Evolutionary conservation across 2,888 invertebrate species (phyloP).

Genomic region (Hyposoter didymator): DNA sequence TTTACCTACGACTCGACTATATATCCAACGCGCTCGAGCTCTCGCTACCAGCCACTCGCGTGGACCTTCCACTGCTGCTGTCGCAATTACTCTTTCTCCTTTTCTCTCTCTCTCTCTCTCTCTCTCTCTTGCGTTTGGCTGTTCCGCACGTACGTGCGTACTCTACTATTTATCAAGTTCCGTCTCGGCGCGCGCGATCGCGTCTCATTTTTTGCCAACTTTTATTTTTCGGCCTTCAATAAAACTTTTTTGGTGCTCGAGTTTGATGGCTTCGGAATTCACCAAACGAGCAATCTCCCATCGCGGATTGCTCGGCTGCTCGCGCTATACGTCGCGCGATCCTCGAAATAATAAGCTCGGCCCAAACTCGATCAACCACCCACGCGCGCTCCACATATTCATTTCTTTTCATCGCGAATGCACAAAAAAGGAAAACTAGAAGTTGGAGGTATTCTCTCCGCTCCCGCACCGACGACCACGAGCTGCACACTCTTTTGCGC

Average conservation of each 20-base stretch:
- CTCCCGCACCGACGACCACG: not conserved
- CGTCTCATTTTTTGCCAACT: constrained; percentile 6
- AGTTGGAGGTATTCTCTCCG: no score
- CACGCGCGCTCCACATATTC: not conserved
- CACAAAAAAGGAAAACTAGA: not conserved
- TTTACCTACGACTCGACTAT: constrained; percentile 45
- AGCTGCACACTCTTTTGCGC: constrained; percentile 17
- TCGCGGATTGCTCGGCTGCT: no score
- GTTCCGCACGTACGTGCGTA: constrained; percentile 32
- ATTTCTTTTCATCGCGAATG: not conserved
- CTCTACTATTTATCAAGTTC: constrained; percentile 53
- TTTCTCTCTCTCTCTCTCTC: not conserved
- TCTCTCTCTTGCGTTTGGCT: constrained; percentile 26
- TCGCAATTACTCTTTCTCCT: constrained; percentile 62
- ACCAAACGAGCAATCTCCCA: no score
- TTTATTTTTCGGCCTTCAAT: not conserved
- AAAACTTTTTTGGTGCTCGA: no score
- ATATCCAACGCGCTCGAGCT: constrained; percentile 24
- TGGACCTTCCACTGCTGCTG: constrained; percentile 40
- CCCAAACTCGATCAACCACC: not conserved
- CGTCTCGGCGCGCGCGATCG: constrained; percentile 42
- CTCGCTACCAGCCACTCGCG: constrained; percentile 56
- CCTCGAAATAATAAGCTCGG: no score
- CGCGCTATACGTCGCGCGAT: no score
- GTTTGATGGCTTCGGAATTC: no score